phyloP scores from a whole-genome alignment of 30 jellyfish, hydroid and myxozoan genomes.

The Hydra vulgaris region DNA sequence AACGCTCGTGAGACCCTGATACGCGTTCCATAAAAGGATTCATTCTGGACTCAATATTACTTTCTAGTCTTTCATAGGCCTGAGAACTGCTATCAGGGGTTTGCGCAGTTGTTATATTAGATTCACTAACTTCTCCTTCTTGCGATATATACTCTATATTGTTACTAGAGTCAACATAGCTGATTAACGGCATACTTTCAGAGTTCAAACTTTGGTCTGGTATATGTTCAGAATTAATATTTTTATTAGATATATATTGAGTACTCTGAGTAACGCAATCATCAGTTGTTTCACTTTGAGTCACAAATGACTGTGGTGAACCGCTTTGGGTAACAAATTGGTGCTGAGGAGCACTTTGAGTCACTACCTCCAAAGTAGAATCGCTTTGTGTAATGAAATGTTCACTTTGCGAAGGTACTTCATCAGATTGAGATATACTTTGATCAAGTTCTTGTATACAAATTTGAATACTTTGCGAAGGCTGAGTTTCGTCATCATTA shows the following conservation, averaged over 20 bases:
- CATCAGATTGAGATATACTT: slow-evolving; percentile 17
- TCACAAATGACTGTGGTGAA: slow-evolving; percentile 1
- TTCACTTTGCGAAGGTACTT: slow-evolving; percentile 19
- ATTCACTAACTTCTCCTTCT: slow-evolving; percentile 3
- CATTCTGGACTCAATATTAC: slow-evolving; percentile 12
- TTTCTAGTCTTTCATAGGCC: slow-evolving; percentile 12
- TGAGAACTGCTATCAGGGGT: slow-evolving; percentile 42
- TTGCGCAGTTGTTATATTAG: slow-evolving; percentile 14
- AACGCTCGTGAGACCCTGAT: slow-evolving; percentile 27
- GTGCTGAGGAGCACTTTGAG: slow-evolving; percentile 14
- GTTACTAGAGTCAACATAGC: slow-evolving; percentile 19
- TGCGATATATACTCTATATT: not conserved
- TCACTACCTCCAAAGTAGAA: not conserved
- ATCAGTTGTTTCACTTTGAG: slow-evolving; percentile 2
- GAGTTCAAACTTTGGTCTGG: slow-evolving; percentile 32
- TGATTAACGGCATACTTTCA: not conserved
- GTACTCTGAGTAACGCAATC: slow-evolving; percentile 11
- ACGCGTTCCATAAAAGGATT: slow-evolving; percentile 34
- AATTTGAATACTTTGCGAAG: slow-evolving; percentile 20
- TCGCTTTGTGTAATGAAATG: slow-evolving; percentile 16
- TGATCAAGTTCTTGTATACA: slow-evolving; percentile 25
- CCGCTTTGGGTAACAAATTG: slow-evolving; percentile 28
- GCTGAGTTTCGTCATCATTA: slow-evolving; percentile 20
- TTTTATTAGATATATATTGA: not conserved
- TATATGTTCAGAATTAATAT: slow-evolving; percentile 6